Conservation (phyloP, 2,888 invertebrate genomes). For the Harpagoxenus sublaevis region DNA sequence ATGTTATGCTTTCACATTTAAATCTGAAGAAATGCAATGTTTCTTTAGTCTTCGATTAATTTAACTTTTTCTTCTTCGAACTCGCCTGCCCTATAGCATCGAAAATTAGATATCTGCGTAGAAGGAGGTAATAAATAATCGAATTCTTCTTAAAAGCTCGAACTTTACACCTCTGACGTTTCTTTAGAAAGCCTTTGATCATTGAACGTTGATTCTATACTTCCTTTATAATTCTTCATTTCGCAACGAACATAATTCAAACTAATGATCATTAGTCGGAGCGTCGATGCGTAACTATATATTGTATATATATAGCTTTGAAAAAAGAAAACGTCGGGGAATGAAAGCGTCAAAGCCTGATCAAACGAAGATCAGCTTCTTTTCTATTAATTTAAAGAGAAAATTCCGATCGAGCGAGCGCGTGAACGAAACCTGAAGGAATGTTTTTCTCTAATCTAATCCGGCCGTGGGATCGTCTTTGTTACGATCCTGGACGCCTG, state of each 20-base stretch:
- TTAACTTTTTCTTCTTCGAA: too few relatives aligned
- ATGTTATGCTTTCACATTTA: not conserved
- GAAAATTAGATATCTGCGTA: not conserved
- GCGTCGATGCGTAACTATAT: not conserved
- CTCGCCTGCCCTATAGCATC: too few relatives aligned
- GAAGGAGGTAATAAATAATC: not conserved
- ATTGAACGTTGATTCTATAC: not conserved
- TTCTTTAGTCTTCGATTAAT: not conserved
- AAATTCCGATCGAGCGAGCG: too few relatives aligned
- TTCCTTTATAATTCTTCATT: not conserved
- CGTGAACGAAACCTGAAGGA: not conserved
- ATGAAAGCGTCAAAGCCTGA: not conserved
- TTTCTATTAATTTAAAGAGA: too few relatives aligned
- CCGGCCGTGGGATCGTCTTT: not conserved
- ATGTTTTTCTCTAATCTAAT: not conserved
- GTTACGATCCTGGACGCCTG: not conserved
- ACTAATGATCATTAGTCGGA: not conserved
- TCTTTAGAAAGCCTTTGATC: not conserved
- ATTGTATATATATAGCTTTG: not conserved
- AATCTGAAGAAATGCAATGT: not conserved
- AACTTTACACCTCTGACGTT: not conserved
- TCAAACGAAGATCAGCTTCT: too few relatives aligned
- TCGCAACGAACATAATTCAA: not conserved
- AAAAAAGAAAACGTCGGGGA: not conserved
- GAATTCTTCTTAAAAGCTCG: not conserved